phyloP scores from a whole-genome alignment of 1,140 invertebrate species.

The Bicyclus anynana region DNA sequence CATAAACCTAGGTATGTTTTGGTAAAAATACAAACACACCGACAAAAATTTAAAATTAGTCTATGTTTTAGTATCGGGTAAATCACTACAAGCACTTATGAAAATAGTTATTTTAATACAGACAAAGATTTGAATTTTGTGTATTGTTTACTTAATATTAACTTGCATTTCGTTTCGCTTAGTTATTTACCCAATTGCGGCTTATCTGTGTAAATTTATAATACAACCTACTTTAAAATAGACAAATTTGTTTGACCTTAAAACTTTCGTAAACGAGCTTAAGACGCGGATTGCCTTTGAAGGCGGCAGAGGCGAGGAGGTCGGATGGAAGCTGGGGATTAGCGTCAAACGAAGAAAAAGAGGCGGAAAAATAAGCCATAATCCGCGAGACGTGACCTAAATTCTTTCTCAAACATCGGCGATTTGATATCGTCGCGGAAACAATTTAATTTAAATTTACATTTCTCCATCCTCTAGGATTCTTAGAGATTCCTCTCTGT shows the following conservation, averaged over 20 bases:
- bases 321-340: constrained; percentile 51
- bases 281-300: constrained; percentile 8
- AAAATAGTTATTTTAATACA: too few relatives aligned
- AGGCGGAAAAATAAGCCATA: constrained; percentile 65
- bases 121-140: too few relatives aligned
- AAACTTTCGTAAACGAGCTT: constrained; percentile 29
- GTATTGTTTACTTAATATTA: too few relatives aligned
- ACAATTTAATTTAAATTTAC: constrained; percentile 61
- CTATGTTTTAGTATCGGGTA: too few relatives aligned
- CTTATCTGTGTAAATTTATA: too few relatives aligned
- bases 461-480: constrained; percentile 23
- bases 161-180: too few relatives aligned
- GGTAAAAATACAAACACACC: too few relatives aligned
- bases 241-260: constrained; percentile 32
- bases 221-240: background rate
- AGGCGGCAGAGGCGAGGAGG: constrained; percentile 29
- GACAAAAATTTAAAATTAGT: too few relatives aligned
- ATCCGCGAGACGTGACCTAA: constrained; percentile 68
- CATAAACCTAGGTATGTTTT: too few relatives aligned
- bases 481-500: background rate
- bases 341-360: constrained; percentile 71
- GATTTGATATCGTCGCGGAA: constrained; percentile 62
- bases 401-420: constrained; percentile 65
- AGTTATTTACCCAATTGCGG: too few relatives aligned
- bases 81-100: too few relatives aligned